Conservation (phyloP, 64 coral and sea anemone species). For the Pocillopora verrucosa region DNA sequence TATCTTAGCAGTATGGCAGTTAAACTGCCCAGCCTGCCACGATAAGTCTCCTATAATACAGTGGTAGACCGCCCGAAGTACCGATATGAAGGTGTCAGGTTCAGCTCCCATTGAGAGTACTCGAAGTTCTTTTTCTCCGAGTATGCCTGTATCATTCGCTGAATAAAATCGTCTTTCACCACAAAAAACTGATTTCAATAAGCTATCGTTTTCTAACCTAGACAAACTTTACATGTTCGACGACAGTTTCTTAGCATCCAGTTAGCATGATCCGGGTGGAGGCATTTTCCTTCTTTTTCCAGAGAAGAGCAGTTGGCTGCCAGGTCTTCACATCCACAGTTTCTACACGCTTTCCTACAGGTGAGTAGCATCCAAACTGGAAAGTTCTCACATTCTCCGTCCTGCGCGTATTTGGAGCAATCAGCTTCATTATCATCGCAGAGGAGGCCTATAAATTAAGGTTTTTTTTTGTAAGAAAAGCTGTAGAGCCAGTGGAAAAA, state of each 20-base stretch:
- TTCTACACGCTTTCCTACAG: constrained; percentile 46
- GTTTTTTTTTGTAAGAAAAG: too few relatives aligned
- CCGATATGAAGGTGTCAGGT: too few relatives aligned
- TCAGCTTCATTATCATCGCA: constrained; percentile 25
- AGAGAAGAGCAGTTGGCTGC: constrained; percentile 44
- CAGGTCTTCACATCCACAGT: constrained; percentile 64
- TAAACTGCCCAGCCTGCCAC: too few relatives aligned
- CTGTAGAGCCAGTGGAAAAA: too few relatives aligned
- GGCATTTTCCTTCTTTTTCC: constrained; percentile 19
- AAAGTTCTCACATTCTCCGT: background rate
- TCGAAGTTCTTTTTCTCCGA: too few relatives aligned
- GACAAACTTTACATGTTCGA: constrained; percentile 53
- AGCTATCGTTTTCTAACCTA: constrained; percentile 12
- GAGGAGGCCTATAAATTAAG: background rate
- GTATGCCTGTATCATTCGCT: too few relatives aligned
- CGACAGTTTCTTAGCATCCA: constrained; percentile 67
- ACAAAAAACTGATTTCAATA: too few relatives aligned
- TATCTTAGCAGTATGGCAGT: too few relatives aligned
- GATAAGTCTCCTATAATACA: too few relatives aligned
- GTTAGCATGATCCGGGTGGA: constrained; percentile 14
- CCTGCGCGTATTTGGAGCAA: background rate
- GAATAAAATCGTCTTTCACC: too few relatives aligned
- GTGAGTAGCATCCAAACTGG: constrained; percentile 28
- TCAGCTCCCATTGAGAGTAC: too few relatives aligned
- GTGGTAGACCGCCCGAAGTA: too few relatives aligned